Evolutionary conservation across 2,113 vertebrate genomes (phyloP).

Genomic region (Dolichotis patagonum): DNA sequence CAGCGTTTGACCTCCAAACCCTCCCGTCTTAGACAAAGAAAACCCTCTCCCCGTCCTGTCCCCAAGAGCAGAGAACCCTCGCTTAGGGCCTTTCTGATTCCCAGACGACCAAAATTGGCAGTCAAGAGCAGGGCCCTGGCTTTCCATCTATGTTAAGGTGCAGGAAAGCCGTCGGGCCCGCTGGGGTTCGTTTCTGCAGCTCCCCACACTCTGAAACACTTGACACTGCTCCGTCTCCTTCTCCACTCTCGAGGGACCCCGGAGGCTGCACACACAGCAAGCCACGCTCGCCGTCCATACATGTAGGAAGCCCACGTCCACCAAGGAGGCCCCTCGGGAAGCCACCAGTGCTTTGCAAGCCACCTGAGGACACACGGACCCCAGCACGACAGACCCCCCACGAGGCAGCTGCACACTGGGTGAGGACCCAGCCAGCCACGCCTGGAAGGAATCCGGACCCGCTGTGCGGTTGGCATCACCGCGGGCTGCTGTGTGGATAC

Average conservation of each 20-base stretch:
- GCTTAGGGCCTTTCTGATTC: not conserved
- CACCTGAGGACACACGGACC: no score
- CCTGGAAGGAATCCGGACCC: not conserved
- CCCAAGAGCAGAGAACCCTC: accelerated
- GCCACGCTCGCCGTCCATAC: no score
- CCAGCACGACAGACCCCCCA: no score
- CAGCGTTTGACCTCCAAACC: not conserved
- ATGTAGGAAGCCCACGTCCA: no score
- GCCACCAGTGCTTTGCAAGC: no score
- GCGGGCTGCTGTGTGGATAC: not conserved
- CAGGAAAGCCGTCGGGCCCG: no score
- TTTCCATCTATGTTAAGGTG: not conserved
- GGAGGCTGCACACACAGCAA: no score
- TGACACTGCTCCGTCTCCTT: no score
- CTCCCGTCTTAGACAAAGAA: not conserved
- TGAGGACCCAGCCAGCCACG: no score
- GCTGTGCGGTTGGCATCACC: not conserved
- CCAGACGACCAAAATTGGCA: not conserved
- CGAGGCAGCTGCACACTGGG: no score
- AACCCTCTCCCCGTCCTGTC: accelerated
- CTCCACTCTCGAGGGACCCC: no score
- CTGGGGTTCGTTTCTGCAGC: not conserved
- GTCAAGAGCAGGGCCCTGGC: not conserved
- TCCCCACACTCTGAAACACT: not conserved
- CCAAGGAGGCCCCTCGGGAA: no score